Base-by-base conservation (phyloP, 35 echinoderm and acorn worm genomes). In the Apostichopus californicus region DNA sequence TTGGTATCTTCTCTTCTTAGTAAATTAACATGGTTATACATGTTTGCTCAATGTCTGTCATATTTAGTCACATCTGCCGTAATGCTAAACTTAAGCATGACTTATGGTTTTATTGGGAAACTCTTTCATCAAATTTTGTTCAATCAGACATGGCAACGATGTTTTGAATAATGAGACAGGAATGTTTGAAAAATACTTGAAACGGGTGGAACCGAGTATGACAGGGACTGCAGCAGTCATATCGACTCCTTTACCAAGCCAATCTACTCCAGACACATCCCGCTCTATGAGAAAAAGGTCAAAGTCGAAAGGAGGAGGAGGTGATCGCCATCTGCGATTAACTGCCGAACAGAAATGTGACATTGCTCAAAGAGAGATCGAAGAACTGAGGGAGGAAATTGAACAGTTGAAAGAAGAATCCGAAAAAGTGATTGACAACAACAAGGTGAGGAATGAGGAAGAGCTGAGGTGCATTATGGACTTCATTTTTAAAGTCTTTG, bases 121-220 rank as follows among this genome's bases (percentile, higher is more conserved):
- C 12, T 81, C 77, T 79, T 78, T 52, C 20, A 78, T 92, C 25
- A 46, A 46, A 46, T 46, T 46, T 46, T 46, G 34, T 46, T 46
- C 34, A 46, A 46, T 68, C 92, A 99, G 97, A 17, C 66, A 80
- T 2, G 95, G 97, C 58, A 99, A 99, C 79, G 89, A 93, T 22
- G 89, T 94, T 26, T 52, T 99, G 8, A 63, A 94, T 87, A 99
- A 99, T 92, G 97, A 99, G 65, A 99, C 97, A 5, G 70, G 82
- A 34, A 99, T 99, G 97, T 99, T 99, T 95, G 97, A 95, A 57
- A 99, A 99, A 86, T 99, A 94, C 73, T 92, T 96, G 61, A 99
- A 96, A 83, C 81, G 97, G 78, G 97, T 99, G 58, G 97, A 99
- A 64, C 97, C 97, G 65, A 96, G 94, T 70, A 94, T 99, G 81